Evolutionary conservation across 2,888 invertebrate genomes (phyloP).

Genomic region (Protodeltote pygarga): DNA sequence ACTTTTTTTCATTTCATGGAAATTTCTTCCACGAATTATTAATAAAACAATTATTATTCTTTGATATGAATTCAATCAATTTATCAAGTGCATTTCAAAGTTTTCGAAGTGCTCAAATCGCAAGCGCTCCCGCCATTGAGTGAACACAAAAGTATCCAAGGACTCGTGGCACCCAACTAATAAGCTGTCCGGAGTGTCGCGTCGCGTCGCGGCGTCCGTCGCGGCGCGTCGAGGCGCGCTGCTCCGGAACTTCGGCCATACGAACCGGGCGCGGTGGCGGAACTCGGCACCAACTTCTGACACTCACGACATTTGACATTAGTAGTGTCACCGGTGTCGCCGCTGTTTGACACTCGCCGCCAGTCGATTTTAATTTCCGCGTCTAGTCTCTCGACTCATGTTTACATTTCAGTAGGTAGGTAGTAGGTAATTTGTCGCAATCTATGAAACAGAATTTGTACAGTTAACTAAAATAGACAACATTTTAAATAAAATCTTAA

Average conservation of each 20-base stretch:
- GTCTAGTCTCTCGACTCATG: not conserved
- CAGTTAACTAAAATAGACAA: no score
- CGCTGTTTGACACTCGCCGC: not conserved
- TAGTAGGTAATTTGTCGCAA: slow-evolving; percentile 1
- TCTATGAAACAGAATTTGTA: no score
- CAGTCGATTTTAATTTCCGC: slow-evolving; percentile 8
- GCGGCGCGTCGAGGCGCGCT: not conserved
- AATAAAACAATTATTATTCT: no score
- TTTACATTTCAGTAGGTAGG: not conserved
- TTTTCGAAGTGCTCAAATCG: not conserved
- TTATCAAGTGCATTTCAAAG: not conserved
- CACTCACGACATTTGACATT: not conserved
- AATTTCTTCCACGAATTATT: no score
- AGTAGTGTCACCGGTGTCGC: not conserved
- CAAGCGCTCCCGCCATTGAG: slow-evolving; percentile 1
- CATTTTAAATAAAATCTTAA: no score
- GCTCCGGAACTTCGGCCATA: not conserved
- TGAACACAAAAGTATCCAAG: slow-evolving; percentile 1
- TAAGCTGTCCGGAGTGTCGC: slow-evolving; percentile 17
- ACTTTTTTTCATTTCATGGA: no score
- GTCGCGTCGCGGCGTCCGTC: not conserved
- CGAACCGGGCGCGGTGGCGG: not conserved
- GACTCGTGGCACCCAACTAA: slow-evolving; percentile 22
- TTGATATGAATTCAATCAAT: no score
- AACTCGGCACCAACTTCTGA: not conserved